Conservation (phyloP, 1,140 invertebrate genomes). For the Araneus ventricosus region DNA sequence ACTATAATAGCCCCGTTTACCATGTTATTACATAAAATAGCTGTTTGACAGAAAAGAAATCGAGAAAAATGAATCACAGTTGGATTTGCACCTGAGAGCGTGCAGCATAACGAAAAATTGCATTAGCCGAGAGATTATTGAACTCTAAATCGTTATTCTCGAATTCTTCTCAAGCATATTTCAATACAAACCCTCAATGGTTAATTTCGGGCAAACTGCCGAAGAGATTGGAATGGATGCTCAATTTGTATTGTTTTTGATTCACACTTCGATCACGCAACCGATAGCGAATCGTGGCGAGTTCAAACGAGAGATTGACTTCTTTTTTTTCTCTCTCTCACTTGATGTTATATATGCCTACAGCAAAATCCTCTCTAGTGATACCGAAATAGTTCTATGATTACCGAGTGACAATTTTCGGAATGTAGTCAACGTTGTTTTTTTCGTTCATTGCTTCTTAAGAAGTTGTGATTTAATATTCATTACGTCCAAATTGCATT, state of each 20-base stretch:
- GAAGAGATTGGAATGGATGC: constrained; percentile 5
- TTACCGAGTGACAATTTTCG: not conserved
- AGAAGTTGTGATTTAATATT: not conserved
- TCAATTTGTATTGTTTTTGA: constrained; percentile 11
- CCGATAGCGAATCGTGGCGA: not conserved
- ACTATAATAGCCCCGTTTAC: too few species aligned
- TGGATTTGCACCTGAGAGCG: not conserved
- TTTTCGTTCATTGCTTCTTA: not conserved
- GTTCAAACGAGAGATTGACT: not conserved
- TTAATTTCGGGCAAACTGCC: constrained; percentile 4
- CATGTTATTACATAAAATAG: too few species aligned
- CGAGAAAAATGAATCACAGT: not conserved
- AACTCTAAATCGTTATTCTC: constrained; percentile 8
- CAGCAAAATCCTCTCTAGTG: not conserved
- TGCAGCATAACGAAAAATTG: constrained; percentile 10
- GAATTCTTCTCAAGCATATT: not conserved
- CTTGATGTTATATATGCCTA: not conserved
- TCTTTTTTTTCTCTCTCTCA: not conserved
- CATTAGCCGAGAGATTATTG: constrained; percentile 23
- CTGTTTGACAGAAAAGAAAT: not conserved
- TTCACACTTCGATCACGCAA: constrained; percentile 31
- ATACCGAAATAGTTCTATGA: not conserved
- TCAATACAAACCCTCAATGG: constrained; percentile 9
- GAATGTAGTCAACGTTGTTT: not conserved
- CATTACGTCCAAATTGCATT: not conserved